These are phyloP conservation scores for Anthoscopus minutus DNA, from an alignment of 2,113 vertebrate genomes.

Conservation along the genomic window DNA sequence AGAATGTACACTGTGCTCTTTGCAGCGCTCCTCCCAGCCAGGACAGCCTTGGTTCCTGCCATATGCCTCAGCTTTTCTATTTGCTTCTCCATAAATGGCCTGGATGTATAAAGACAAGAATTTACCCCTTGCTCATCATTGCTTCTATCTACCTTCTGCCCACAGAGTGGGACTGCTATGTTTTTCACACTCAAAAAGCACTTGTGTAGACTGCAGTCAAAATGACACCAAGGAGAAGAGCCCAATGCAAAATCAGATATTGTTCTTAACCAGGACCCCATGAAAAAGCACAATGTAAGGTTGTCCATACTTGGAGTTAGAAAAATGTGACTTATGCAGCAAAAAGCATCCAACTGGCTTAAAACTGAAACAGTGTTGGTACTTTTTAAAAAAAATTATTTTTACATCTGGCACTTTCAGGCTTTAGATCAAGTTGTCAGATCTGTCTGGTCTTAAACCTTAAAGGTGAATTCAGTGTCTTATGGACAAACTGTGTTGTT, in stretches of 20 bases:
- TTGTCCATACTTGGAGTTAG: not conserved
- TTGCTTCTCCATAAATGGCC: not conserved
- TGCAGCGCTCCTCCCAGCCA: not conserved
- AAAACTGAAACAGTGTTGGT: not conserved
- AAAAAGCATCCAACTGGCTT: not conserved
- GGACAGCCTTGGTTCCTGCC: not conserved
- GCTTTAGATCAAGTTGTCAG: not conserved
- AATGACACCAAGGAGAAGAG: not conserved
- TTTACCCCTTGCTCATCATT: not conserved
- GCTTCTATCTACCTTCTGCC: not conserved
- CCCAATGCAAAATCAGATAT: not conserved
- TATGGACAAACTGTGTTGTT: not conserved
- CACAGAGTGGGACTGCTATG: accelerated
- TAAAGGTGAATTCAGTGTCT: not conserved
- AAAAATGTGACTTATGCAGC: not conserved
- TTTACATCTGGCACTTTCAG: not conserved
- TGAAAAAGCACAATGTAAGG: not conserved
- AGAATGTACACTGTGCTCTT: not conserved
- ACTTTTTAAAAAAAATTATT: not conserved
- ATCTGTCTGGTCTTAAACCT: not conserved
- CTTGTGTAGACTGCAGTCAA: not conserved
- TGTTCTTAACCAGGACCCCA: not conserved
- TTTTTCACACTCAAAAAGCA: not conserved
- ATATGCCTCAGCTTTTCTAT: not conserved
- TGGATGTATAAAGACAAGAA: not conserved